phyloP scores from a whole-genome alignment of 2,888 invertebrate species.

The Sesia apiformis region DNA sequence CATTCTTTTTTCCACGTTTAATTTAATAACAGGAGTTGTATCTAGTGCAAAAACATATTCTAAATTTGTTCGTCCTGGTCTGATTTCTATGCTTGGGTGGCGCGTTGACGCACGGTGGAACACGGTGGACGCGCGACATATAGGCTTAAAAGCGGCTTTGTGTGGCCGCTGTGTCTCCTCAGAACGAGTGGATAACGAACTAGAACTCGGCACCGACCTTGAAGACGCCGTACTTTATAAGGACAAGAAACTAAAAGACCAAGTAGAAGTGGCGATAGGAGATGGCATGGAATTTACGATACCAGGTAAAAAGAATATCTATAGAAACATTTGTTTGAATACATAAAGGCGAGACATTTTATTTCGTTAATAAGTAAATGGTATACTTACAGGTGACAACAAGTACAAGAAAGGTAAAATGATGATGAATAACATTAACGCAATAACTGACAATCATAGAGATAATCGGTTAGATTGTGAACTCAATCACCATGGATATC shows the following conservation, averaged over 20 bases:
- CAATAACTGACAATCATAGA: constrained; percentile 82
- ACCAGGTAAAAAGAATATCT: constrained; percentile 77
- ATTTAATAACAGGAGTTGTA: neutral
- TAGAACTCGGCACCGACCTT: constrained; percentile 78
- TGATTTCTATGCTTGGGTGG: constrained; percentile 72
- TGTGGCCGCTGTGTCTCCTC: constrained; percentile 80
- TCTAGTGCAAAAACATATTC: neutral
- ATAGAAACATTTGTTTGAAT: neutral
- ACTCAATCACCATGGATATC: constrained; percentile 81
- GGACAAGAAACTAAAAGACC: constrained; percentile 91
- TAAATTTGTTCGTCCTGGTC: constrained; percentile 35
- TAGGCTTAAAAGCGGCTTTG: constrained; percentile 74
- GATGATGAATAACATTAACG: constrained; percentile 87
- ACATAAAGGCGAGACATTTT: neutral
- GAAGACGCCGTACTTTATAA: constrained; percentile 90
- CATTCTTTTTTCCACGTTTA: no score
- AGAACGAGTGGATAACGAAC: constrained; percentile 78
- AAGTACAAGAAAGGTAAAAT: constrained; percentile 88
- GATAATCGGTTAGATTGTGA: constrained; percentile 85
- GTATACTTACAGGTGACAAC: constrained; percentile 79
- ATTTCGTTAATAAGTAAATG: constrained; percentile 12
- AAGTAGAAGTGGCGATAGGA: constrained; percentile 92
- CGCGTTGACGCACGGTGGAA: constrained; percentile 33
- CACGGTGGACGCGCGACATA: constrained; percentile 41
- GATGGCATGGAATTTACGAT: constrained; percentile 96